phyloP scores from a whole-genome alignment of 2,113 vertebrate genomes.

The Jacana jacana region DNA sequence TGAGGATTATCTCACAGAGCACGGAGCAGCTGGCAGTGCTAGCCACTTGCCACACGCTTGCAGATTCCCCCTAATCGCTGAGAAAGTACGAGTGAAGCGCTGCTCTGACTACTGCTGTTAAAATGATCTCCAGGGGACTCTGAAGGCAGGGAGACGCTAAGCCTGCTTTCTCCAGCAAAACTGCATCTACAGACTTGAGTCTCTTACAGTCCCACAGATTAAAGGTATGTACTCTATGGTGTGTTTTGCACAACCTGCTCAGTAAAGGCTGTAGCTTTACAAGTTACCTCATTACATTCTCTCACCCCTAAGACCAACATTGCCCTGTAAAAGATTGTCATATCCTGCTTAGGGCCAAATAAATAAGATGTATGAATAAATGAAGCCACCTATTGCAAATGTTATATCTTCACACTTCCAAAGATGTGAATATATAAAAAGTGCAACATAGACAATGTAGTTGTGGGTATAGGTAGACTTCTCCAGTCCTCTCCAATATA shows the following conservation, averaged over 20 bases:
- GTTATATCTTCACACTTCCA: neutral
- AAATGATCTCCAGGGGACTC: neutral
- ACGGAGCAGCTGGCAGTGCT: neutral
- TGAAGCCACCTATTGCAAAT: neutral
- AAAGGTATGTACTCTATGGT: neutral
- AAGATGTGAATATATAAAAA: neutral
- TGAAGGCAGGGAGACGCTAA: neutral
- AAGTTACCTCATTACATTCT: neutral
- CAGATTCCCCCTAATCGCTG: neutral
- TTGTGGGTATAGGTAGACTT: neutral
- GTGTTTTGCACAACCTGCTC: neutral
- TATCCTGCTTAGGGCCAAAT: neutral
- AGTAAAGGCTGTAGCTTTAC: neutral
- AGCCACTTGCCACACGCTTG: neutral
- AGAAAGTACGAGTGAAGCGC: neutral
- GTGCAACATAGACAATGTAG: neutral
- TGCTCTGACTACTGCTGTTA: neutral
- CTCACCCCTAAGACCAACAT: neutral
- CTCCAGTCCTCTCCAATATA: neutral
- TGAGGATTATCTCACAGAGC: rapidly evolving
- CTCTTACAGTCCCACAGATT: neutral
- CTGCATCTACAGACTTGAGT: neutral
- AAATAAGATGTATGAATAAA: neutral
- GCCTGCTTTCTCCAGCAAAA: neutral
- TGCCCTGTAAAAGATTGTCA: neutral